Base-by-base conservation (phyloP, 1,140 invertebrate genomes). In the Ostrea denselamellosa region DNA sequence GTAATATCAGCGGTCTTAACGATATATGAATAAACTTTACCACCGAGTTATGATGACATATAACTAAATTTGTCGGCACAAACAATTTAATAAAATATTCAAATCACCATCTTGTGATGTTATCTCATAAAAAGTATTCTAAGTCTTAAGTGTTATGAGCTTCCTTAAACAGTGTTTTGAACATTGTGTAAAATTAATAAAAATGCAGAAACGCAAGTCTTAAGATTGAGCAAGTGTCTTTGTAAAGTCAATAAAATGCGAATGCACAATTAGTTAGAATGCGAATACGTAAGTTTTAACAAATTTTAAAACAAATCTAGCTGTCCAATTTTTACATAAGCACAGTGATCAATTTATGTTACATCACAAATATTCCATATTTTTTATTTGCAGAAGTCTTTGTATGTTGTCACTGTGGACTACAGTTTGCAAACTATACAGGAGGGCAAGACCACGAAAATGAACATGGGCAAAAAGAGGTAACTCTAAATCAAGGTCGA, bases 381-480 rank as follows among this genome's bases (percentile, higher is more conserved):
- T 28, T 71, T 71, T 10, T 22, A 25, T 71, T 71, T 10, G 3
- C 65, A 71, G 65, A 71, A 25, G 65, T 22, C 65, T 12, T 71
- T 71, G 65, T 71, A 71, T 71, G 65, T 71, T 71, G 65, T 71
- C 65, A 25, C 65, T 71, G 65, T 25, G 65, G 65, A 28, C 25
- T 71, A 71, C 65, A 71, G 65, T 71, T 71, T 71, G 22, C 65
- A 71, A 71, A 71, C 65, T 71, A 9, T 71, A 71, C 65, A 22
- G 22, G 25, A 71, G 65, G 65, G 25, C 65, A 28, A 71, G 65
- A 71, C 22, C 65, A 71, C n/a, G 65, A 71, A 71, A 25, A 71
- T 71, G n/a, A 68, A 68, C 65, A 68, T 68, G 65, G 22, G 22
- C 65, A 71, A 71, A 71, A 22, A 25, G 65, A 71, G 65, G 65